Conservation (phyloP, 2,797 vertebrate genomes). For the Lerista edwardsae region DNA sequence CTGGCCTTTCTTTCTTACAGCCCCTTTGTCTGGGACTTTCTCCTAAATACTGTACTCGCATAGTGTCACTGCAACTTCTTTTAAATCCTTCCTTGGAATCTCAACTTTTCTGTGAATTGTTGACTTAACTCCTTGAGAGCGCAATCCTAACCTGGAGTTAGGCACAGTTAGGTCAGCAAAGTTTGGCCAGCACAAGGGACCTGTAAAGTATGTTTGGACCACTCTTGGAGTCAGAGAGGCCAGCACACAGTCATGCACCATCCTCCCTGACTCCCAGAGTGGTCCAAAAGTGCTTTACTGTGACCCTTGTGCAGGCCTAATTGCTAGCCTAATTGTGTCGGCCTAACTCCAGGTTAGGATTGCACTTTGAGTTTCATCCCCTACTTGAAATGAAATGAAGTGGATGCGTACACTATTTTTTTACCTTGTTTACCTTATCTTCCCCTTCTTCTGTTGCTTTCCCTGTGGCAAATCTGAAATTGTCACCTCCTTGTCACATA, state of each 20-base stretch:
- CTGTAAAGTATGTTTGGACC: too few species aligned
- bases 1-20: background rate
- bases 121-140: background rate
- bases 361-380: background rate
- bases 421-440: background rate
- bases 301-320: too few species aligned
- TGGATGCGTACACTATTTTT: too few species aligned
- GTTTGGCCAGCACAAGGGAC: too few species aligned
- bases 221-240: too few species aligned
- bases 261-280: too few species aligned
- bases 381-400: background rate
- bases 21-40: background rate
- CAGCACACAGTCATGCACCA: too few species aligned
- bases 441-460: background rate
- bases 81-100: background rate
- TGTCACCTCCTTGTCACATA: background rate
- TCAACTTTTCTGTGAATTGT: background rate
- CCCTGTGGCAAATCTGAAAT: background rate
- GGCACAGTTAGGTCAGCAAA: too few species aligned
- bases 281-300: too few species aligned
- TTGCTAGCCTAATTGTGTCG: too few species aligned
- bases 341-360: too few species aligned
- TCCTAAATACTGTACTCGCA: background rate
- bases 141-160: too few species aligned
- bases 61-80: background rate